Percentiles rank a stretch among this genome's conserved stretches.
Evolutionary conservation across 35 echinoderm and acorn worm species (phyloP).

Genomic region (Ophioderma brevispina): DNA sequence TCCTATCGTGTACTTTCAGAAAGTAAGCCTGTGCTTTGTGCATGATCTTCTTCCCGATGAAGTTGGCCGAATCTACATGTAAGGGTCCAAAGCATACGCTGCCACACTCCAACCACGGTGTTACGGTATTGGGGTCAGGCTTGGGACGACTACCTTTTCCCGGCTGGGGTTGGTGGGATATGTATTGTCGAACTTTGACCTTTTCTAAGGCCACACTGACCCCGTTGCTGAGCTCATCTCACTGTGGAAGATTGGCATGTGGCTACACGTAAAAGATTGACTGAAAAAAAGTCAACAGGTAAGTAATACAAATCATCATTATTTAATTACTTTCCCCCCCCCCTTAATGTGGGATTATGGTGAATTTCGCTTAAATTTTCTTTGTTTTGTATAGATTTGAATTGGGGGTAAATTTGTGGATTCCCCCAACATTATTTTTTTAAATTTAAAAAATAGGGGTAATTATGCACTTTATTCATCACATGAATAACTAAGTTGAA

Average conservation of each 20-base stretch:
- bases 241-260: slow-evolving; percentile 97
- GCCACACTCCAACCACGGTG: slow-evolving; percentile 73
- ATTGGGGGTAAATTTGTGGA: too few species aligned
- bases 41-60: slow-evolving; percentile 30
- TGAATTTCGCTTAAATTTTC: too few species aligned
- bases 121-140: not conserved
- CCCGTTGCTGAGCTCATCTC: slow-evolving; percentile 59
- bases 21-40: slow-evolving; percentile 76
- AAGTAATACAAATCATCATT: too few species aligned
- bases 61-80: slow-evolving; percentile 69
- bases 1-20: slow-evolving; percentile 75
- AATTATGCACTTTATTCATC: too few species aligned
- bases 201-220: slow-evolving; percentile 55
- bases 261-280: slow-evolving; percentile 66
- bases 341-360: too few species aligned
- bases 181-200: slow-evolving; percentile 77
- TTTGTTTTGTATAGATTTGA: too few species aligned
- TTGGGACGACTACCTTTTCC: not conserved
- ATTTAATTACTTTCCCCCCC: too few species aligned
- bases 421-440: too few species aligned
- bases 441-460: too few species aligned
- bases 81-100: slow-evolving; percentile 66
- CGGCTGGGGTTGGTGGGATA: slow-evolving; percentile 45
- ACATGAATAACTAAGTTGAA: too few species aligned
- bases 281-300: slow-evolving; percentile 16